phyloP scores from a whole-genome alignment of 2,797 vertebrate genomes.

The Buceros bicornis region DNA sequence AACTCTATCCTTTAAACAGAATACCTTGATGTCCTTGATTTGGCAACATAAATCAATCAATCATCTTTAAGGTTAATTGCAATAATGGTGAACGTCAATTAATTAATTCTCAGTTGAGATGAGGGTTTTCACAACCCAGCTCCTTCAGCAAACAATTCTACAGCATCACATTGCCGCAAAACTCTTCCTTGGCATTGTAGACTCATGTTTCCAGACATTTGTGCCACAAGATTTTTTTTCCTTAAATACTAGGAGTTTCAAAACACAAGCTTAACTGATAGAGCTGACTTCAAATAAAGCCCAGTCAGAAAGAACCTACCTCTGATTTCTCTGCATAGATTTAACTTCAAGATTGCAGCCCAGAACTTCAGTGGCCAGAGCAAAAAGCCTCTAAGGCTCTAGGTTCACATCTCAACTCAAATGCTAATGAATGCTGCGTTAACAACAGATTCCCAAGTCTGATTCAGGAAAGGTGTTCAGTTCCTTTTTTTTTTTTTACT shows the following conservation, averaged over 20 bases:
- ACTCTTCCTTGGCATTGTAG: neutral
- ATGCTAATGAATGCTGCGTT: neutral
- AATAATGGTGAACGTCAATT: neutral
- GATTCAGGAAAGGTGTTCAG: neutral
- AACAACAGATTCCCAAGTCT: neutral
- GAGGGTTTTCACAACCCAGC: neutral
- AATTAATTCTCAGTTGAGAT: neutral
- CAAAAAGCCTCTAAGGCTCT: neutral
- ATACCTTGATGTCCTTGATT: neutral
- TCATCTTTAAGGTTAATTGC: neutral
- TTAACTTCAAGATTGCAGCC: neutral
- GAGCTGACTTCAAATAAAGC: neutral
- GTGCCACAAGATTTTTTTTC: neutral
- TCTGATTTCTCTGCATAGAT: neutral
- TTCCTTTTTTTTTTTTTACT: neutral
- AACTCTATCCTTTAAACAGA: neutral
- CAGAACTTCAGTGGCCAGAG: neutral
- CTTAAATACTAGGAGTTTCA: neutral
- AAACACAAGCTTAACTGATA: neutral
- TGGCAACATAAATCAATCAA: neutral
- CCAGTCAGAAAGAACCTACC: neutral
- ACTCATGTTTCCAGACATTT: neutral
- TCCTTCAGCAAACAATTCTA: neutral
- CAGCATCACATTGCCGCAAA: neutral
- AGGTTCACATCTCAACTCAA: neutral